A percentile compares a stretch with the other conserved stretches of the same genome.
Conservation (phyloP, 2,888 invertebrate genomes). For the Drosophila neoperkinsi region DNA sequence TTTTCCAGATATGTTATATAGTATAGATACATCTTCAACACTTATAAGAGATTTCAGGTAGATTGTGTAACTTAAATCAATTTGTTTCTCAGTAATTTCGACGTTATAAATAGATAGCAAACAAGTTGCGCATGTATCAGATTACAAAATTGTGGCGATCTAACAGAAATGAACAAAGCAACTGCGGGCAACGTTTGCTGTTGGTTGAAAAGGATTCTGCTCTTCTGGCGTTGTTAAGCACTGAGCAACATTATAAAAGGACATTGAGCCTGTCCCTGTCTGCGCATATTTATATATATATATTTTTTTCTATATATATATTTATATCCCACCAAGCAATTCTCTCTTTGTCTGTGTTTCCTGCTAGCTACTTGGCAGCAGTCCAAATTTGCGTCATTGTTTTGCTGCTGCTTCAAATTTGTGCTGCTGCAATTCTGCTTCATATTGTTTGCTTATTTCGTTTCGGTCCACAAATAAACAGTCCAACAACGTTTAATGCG, state of each 20-base stretch:
- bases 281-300: constrained; percentile 2
- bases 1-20: neutral
- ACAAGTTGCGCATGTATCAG: neutral
- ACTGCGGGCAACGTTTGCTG: constrained; percentile 24
- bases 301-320: neutral
- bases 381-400: constrained; percentile 61
- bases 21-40: neutral
- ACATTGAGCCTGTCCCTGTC: constrained; percentile 11
- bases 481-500: constrained; percentile 21
- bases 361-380: constrained; percentile 56
- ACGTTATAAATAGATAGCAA: neutral
- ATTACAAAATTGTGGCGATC: constrained; percentile 3
- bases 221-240: constrained; percentile 28
- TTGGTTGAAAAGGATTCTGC: constrained; percentile 27
- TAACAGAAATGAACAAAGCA: constrained; percentile 3
- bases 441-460: constrained; percentile 74
- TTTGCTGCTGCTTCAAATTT: constrained; percentile 30
- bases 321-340: constrained; percentile 27
- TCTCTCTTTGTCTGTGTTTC: constrained; percentile 23
- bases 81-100: neutral
- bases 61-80: neutral
- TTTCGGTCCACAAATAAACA: constrained; percentile 62
- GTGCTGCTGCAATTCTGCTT: constrained; percentile 65
- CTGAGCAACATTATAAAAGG: constrained; percentile 39
- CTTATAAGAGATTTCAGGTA: neutral